A percentile compares a stretch with the other conserved stretches of the same genome.
Conservation (phyloP, 2,888 invertebrate species). For the Agriopis aurantiaria region DNA sequence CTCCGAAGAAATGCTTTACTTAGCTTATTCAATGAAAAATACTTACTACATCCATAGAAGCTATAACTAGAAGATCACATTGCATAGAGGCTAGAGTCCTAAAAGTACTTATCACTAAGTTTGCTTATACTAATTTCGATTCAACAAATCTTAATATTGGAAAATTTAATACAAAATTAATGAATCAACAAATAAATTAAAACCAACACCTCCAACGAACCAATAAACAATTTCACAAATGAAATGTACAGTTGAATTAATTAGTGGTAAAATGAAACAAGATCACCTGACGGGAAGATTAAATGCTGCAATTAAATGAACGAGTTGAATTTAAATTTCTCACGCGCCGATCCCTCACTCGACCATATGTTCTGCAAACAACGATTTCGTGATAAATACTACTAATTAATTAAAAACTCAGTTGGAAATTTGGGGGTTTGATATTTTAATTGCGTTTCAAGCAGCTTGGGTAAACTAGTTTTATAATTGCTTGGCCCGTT, state of each 20-base stretch:
- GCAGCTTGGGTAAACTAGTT: not conserved
- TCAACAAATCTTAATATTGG: slow-evolving; percentile 28
- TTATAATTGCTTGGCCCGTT: not conserved
- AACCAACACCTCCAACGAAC: slow-evolving; percentile 16
- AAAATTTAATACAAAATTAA: slow-evolving; percentile 18
- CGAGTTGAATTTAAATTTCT: slow-evolving; percentile 35
- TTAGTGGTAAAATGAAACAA: slow-evolving; percentile 22
- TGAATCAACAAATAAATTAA: slow-evolving; percentile 12
- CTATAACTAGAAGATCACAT: slow-evolving; percentile 79
- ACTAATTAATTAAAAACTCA: not conserved
- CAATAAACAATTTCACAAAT: slow-evolving; percentile 20
- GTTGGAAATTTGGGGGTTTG: not conserved
- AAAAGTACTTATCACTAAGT: slow-evolving; percentile 49
- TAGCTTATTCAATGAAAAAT: slow-evolving; percentile 47
- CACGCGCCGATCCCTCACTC: slow-evolving; percentile 62
- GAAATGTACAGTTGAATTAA: slow-evolving; percentile 24
- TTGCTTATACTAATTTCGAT: slow-evolving; percentile 27
- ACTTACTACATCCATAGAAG: slow-evolving; percentile 38
- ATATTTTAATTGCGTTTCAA: not conserved
- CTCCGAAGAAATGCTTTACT: slow-evolving; percentile 12
- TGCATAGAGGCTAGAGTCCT: slow-evolving; percentile 73
- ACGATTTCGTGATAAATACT: slow-evolving; percentile 23
- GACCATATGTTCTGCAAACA: slow-evolving; percentile 79
- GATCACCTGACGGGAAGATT: slow-evolving; percentile 26
- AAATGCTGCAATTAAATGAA: slow-evolving; percentile 38